Evolutionary conservation across 2,888 invertebrate species (phyloP).

Genomic region (Tipula confusa): DNA sequence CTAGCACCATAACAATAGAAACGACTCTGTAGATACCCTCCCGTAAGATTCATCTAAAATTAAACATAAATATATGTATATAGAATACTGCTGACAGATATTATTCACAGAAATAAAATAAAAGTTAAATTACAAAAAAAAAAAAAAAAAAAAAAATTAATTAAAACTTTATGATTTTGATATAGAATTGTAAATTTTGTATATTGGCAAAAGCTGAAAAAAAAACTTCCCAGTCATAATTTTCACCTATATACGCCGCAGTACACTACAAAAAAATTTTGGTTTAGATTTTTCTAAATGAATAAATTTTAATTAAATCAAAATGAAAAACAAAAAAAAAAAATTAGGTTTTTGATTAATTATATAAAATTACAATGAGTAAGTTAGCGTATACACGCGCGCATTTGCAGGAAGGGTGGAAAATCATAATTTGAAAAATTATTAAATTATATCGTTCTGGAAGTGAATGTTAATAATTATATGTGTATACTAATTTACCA

Average conservation of each 20-base stretch:
- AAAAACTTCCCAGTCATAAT: background rate
- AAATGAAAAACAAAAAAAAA: background rate
- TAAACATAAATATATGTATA: too few relatives aligned
- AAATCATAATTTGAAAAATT: background rate
- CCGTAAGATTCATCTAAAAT: too few relatives aligned
- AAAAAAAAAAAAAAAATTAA: background rate
- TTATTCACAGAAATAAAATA: too few relatives aligned
- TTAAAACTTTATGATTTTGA: background rate
- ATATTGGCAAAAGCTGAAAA: background rate
- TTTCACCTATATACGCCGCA: background rate
- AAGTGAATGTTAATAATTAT: background rate
- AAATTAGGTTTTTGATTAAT: background rate
- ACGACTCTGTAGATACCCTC: too few relatives aligned
- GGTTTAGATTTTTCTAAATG: background rate
- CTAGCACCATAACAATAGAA: too few relatives aligned
- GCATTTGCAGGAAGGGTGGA: background rate
- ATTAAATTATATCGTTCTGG: background rate
- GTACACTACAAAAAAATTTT: background rate
- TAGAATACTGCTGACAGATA: too few relatives aligned
- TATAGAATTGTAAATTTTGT: background rate
- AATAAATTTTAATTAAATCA: constrained; percentile 7
- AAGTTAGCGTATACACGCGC: background rate
- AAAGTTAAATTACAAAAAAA: background rate
- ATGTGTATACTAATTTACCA: background rate
- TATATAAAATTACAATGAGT: background rate